Base-by-base conservation (phyloP, 2,888 invertebrate genomes). In the Ormyrus thymus region DNA sequence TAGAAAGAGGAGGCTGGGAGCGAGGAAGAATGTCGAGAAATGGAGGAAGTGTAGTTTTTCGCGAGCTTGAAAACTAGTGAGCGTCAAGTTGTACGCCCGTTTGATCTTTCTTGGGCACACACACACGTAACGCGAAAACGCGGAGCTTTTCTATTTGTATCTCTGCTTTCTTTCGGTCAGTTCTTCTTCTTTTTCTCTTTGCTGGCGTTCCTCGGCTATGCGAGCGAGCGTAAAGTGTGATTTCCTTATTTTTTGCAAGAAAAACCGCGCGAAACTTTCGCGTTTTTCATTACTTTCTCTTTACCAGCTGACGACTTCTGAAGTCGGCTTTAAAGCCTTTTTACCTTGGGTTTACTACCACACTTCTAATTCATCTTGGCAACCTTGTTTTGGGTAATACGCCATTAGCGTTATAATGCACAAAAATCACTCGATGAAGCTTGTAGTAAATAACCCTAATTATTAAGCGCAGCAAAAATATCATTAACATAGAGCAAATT, bases 41-140 rank as follows among this genome's bases (percentile, higher is more conserved):
- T 53, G 50, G 51, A 61, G 43, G 56, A 76, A 76, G 69, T 43
- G 55, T 29, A 65, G 58, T 13, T 71, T 53, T 65, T 46, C 46
- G 45, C 50, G 71, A 65, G 45, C 7, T 53, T 59, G 56, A 45
- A 71, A 65, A 58, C 64, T 64, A 43, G 59, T 48, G 13, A 71
- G 76, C 11, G 65, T 71, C 71, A 58, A 77, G 71, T 65, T 65
- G 53, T 15, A 13, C 56, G 69, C 15, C 13, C 69, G 58, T 77
- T 77, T 77, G 76, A 77, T 71, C 65, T 71, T 77, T 62, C 46
- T 51, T 65, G 6, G 29, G 50, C 43, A 11, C n/a, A 9, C 59
- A 29, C 10, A 7, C 69, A 56, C 29, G 9, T 29, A 29, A 29
- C 29, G 29, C 29, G 4, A 29, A 29, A 29, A 29, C 29, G 29